Evolutionary conservation across 2,113 vertebrate species (phyloP).

Genomic region (Sebastes fasciatus): DNA sequence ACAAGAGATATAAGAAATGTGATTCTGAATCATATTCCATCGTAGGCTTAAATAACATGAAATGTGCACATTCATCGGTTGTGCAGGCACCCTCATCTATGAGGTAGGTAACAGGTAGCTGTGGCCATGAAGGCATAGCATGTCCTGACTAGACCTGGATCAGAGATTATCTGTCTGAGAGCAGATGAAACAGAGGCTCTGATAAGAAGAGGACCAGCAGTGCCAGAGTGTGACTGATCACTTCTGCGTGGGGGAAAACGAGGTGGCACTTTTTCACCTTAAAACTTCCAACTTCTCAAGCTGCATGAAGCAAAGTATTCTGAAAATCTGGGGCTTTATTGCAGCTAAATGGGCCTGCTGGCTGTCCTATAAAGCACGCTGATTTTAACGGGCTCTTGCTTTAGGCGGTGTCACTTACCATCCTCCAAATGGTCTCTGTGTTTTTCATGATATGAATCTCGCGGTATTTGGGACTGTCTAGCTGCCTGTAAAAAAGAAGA

Average conservation of each 20-base stretch:
- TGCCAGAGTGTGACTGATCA: conserved; percentile 46
- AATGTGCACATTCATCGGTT: conserved; percentile 3
- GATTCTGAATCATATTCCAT: neutral
- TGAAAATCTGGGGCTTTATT: conserved; percentile 15
- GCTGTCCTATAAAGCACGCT: conserved; percentile 25
- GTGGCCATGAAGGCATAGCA: conserved; percentile 46
- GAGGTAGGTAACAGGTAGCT: conserved; percentile 63
- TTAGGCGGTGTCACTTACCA: conserved; percentile 85
- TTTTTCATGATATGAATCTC: conserved; percentile 97
- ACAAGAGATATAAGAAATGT: conserved; percentile 14
- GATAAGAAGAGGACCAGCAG: conserved; percentile 48
- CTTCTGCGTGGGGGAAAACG: neutral
- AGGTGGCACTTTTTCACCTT: conserved; percentile 1
- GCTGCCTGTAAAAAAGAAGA: conserved; percentile 83
- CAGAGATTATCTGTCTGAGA: conserved; percentile 44
- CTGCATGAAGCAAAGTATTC: neutral
- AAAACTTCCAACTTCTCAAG: conserved; percentile 16
- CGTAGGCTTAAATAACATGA: neutral
- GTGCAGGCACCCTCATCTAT: conserved; percentile 66
- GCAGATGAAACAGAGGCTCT: conserved; percentile 48
- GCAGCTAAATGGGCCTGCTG: neutral
- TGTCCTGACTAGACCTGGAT: conserved; percentile 66
- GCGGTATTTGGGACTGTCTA: conserved; percentile 90
- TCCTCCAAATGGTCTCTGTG: conserved; percentile 94
- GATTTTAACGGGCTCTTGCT: conserved; percentile 38